phyloP scores from a whole-genome alignment of 2,888 invertebrate genomes.

The Luffia ferchaultella region DNA sequence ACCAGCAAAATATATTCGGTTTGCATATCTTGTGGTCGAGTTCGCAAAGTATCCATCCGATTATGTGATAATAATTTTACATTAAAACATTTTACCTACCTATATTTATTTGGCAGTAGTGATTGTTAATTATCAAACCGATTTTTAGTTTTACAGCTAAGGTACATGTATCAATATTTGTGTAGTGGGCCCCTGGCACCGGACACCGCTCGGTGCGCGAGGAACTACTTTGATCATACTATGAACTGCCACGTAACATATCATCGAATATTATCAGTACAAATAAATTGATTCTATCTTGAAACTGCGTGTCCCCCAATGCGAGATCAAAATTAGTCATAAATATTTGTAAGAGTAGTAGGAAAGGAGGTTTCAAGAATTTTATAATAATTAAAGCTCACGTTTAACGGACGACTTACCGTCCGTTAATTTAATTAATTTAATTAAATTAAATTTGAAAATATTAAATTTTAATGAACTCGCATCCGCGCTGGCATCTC shows the following conservation, averaged over 20 bases:
- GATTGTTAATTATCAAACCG: constrained; percentile 46
- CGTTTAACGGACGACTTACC: constrained; percentile 29
- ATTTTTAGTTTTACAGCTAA: constrained; percentile 43
- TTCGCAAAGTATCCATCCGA: no score
- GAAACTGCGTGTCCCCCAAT: no score
- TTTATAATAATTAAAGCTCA: constrained; percentile 65
- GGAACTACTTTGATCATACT: background rate
- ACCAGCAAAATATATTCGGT: no score
- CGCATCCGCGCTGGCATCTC: constrained; percentile 32
- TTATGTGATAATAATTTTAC: constrained; percentile 39
- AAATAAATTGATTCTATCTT: no score
- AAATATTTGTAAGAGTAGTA: background rate
- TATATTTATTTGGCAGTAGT: constrained; percentile 58
- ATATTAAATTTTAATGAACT: constrained; percentile 7
- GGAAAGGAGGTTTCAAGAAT: constrained; percentile 27
- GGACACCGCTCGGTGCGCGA: background rate
- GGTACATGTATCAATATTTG: constrained; percentile 14
- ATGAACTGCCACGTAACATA: no score
- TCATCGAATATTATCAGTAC: no score
- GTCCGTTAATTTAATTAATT: background rate
- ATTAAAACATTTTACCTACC: constrained; percentile 56
- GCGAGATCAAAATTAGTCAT: no score
- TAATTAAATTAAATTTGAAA: background rate
- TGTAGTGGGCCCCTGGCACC: background rate
- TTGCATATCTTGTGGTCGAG: no score